Conservation (phyloP, 2,797 vertebrate genomes). For the Allobates femoralis region DNA sequence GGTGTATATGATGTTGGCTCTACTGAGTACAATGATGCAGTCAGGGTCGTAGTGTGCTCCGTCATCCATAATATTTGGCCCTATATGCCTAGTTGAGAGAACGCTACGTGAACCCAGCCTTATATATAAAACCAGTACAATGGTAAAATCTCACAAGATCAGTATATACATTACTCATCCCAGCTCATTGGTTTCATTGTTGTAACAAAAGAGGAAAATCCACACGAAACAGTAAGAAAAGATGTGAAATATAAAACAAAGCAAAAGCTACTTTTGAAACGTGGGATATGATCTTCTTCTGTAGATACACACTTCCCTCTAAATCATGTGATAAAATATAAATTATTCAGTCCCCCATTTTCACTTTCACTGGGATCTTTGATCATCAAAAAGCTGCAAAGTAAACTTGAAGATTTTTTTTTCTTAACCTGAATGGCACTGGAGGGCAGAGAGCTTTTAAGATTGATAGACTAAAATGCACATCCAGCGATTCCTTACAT, state of each 20-base stretch:
- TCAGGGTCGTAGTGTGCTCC: too few relatives aligned
- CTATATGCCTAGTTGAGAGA: too few relatives aligned
- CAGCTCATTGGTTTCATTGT: not conserved
- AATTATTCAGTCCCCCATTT: slow-evolving; percentile 73
- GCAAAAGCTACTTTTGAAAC: slow-evolving; percentile 62
- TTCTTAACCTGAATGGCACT: slow-evolving; percentile 54
- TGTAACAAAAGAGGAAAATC: not conserved
- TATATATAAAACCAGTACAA: not conserved
- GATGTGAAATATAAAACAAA: slow-evolving; percentile 16
- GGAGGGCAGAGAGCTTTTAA: slow-evolving; percentile 65
- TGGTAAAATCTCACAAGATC: not conserved
- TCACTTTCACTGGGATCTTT: slow-evolving; percentile 63
- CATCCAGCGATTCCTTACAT: slow-evolving; percentile 60
- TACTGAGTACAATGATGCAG: too few relatives aligned
- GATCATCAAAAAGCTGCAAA: slow-evolving; percentile 65
- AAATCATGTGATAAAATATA: slow-evolving; percentile 65
- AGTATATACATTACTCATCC: too few relatives aligned
- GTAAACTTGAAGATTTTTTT: slow-evolving; percentile 67
- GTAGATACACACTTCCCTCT: slow-evolving; percentile 63
- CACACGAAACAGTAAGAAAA: not conserved
- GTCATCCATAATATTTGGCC: too few relatives aligned
- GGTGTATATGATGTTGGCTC: too few relatives aligned
- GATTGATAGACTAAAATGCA: slow-evolving; percentile 59
- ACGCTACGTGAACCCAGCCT: not conserved
- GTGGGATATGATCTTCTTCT: slow-evolving; percentile 30